Evolutionary conservation across 2,888 invertebrate species (phyloP), one percentile per base, ranked within the genome.

Genomic region (Zygogramma bicolorata): DNA sequence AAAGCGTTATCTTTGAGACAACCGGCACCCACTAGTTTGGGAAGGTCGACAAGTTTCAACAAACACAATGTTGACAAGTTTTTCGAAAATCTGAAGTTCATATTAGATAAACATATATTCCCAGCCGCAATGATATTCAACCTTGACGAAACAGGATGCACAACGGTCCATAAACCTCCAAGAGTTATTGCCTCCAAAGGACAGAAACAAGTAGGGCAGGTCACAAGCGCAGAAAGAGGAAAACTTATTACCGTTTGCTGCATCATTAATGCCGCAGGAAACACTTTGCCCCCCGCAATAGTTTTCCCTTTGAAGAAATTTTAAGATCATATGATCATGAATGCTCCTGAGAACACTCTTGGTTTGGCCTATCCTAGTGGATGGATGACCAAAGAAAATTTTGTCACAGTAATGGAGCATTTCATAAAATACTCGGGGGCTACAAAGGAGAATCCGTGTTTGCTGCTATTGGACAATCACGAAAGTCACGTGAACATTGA

Each of bases 181-280:
- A 69, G 20, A 70, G 65, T 70, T 25, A 29, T 70, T 15, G 57
- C 67, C 22, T 27, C 38, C 13, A 70, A 70, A 38, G 67, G 70
- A 22, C 66, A 69, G 53, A 68, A 70, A 57, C 57, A 70, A 68
- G 66, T 70, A 13, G 70, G 65, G 6, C 65, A 68, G 58, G 66
- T 68, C 4, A 68, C 49, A 25, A 20, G 34, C 18, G 63, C 42
- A 15, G 69, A 69, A 69, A 69, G 69, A 49, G 69, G 69, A 15
- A 69, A 68, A 68, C 27, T 67, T 5, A 49, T 70, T 34, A 70
- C 67, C n/a, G 57, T 70, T 40, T 68, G 65, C 38, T 69, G 65
- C 57, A 20, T 29, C 4, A 34, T 69, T 25, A 68, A 68, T 68
- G 66, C 70, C 42, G 38, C 68, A 38, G 70, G 65, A 40, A 70